A percentile compares a stretch with the other conserved stretches of the same genome.
Conservation (phyloP, 2,113 vertebrate genomes). For the Miniopterus natalensis region DNA sequence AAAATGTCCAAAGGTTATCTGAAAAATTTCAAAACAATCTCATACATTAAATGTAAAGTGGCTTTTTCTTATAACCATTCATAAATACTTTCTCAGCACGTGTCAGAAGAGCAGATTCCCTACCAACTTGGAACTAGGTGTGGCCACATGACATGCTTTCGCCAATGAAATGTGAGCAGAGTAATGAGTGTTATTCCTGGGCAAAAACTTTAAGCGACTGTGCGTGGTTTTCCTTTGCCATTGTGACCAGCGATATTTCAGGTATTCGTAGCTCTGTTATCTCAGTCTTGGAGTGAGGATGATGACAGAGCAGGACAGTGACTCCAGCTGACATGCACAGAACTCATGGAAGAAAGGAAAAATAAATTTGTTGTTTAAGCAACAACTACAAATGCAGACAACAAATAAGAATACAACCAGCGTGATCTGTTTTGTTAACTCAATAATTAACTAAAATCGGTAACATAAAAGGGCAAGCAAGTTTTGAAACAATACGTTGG, state of each 20-base stretch:
- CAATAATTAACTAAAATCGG: not conserved
- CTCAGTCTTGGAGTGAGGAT: not conserved
- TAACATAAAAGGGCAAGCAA: not conserved
- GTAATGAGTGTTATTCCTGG: not conserved
- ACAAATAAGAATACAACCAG: not conserved
- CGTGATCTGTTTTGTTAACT: not conserved
- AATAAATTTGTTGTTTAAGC: not conserved
- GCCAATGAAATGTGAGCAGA: constrained; percentile 7
- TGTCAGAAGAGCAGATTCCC: not conserved
- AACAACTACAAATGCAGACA: not conserved
- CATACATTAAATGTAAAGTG: not conserved
- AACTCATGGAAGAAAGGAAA: not conserved
- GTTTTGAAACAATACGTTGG: not conserved
- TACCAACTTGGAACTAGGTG: not conserved
- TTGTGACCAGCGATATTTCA: not conserved
- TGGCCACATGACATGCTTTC: not conserved
- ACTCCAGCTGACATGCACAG: not conserved
- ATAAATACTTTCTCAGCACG: not conserved
- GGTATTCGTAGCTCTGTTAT: not conserved
- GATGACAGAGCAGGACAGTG: not conserved
- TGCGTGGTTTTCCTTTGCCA: not conserved
- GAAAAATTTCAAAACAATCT: not conserved
- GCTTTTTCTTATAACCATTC: not conserved
- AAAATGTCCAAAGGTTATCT: not conserved
- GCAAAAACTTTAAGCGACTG: not conserved